Percentiles rank a stretch among this genome's conserved stretches.
Conservation (phyloP, 2,888 invertebrate species). For the Coronaproctus castanopsis region DNA sequence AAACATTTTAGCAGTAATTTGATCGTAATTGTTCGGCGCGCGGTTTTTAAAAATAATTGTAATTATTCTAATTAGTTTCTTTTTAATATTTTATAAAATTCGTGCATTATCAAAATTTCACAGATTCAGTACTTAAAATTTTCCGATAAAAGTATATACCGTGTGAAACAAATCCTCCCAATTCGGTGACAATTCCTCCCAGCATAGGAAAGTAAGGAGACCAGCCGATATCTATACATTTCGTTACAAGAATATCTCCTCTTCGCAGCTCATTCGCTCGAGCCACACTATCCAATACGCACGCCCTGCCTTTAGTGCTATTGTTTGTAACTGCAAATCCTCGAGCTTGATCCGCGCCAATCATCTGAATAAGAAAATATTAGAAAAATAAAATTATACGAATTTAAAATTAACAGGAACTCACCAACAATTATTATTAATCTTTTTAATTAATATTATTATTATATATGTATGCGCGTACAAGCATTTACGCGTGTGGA, state of each 20-base stretch:
- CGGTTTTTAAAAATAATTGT: no score
- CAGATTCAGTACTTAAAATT: background rate
- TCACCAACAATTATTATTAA: no score
- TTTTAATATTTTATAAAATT: no score
- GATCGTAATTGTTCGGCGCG: no score
- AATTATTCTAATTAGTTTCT: no score
- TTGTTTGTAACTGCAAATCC: constrained; percentile 57
- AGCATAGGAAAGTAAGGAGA: constrained; percentile 64
- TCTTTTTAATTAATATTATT: no score
- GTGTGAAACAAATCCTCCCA: constrained; percentile 64
- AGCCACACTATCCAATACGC: constrained; percentile 44
- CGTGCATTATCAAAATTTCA: no score
- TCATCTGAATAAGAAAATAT: constrained; percentile 2
- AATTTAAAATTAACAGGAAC: no score
- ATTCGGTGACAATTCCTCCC: constrained; percentile 56
- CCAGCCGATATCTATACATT: constrained; percentile 65
- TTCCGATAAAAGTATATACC: constrained; percentile 31
- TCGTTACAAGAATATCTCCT: constrained; percentile 57
- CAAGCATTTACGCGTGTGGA: no score
- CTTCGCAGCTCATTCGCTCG: constrained; percentile 33
- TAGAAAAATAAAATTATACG: constrained; percentile 2
- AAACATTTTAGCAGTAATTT: no score
- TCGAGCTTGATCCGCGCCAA: constrained; percentile 12
- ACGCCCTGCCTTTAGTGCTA: constrained; percentile 42
- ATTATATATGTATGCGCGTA: no score